phyloP scores from a whole-genome alignment of 1,140 invertebrate species.

The Drosophila sulfurigaster region DNA sequence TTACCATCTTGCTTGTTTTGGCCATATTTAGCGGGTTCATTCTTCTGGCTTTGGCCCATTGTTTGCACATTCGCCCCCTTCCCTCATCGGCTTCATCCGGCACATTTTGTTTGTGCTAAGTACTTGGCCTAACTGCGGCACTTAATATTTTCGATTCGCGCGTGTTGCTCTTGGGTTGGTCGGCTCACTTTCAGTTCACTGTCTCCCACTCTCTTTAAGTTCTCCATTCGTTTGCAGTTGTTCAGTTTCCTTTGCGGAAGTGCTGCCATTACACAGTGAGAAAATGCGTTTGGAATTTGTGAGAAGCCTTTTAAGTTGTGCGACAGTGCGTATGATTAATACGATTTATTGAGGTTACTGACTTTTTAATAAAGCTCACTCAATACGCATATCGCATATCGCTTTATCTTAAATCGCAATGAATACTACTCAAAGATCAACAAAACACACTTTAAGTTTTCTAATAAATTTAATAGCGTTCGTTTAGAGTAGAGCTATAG shows the following conservation, averaged over 20 bases:
- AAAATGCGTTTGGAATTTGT: slow-evolving; percentile 54
- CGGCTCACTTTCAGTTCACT: not conserved
- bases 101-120: slow-evolving; percentile 68
- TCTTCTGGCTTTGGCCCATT: slow-evolving; percentile 54
- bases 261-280: slow-evolving; percentile 60
- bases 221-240: slow-evolving; percentile 6
- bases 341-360: slow-evolving; percentile 32
- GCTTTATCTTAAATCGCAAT: not conserved
- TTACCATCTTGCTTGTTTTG: slow-evolving; percentile 47
- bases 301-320: slow-evolving; percentile 39
- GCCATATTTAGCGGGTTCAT: slow-evolving; percentile 71
- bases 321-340: slow-evolving; percentile 73
- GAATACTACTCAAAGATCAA: not conserved
- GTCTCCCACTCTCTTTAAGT: not conserved
- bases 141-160: slow-evolving; percentile 75
- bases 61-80: slow-evolving; percentile 62
- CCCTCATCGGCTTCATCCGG: not conserved
- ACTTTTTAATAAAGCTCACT: slow-evolving; percentile 19
- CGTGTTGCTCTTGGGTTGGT: slow-evolving; percentile 28
- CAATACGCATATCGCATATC: slow-evolving; percentile 5
- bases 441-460: not conserved
- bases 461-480: not conserved
- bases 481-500: not conserved
- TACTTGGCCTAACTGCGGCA: slow-evolving; percentile 74
- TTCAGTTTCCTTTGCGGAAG: slow-evolving; percentile 46